phyloP scores from a whole-genome alignment of 2,888 invertebrate genomes.

The Iselma pallidipennis region DNA sequence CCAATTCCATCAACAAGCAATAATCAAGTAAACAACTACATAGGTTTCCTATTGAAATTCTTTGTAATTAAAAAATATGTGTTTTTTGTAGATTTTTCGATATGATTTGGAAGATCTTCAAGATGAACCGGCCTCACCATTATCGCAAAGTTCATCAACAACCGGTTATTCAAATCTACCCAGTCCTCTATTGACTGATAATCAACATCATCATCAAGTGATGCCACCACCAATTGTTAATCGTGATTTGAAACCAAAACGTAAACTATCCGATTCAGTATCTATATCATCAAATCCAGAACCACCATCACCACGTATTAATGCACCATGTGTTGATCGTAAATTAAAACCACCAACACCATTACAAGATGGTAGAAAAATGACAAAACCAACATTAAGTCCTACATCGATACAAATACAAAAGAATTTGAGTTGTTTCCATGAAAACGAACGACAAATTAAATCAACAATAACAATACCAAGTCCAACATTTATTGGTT shows the following conservation, averaged over 20 bases:
- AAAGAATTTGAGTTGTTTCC: neutral
- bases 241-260: constrained; percentile 77
- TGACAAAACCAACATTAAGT: neutral
- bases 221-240: constrained; percentile 76
- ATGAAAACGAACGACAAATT: neutral
- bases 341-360: constrained; percentile 64
- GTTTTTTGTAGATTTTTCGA: constrained; percentile 45
- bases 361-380: constrained; percentile 49
- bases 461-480: neutral
- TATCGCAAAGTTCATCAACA: constrained; percentile 59
- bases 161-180: constrained; percentile 64
- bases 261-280: constrained; percentile 58
- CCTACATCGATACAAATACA: neutral
- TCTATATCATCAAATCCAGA: constrained; percentile 52
- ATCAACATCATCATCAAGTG: constrained; percentile 31
- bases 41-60: constrained; percentile 9
- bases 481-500: constrained; percentile 58
- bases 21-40: no score
- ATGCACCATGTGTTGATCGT: constrained; percentile 65
- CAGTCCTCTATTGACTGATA: constrained; percentile 55
- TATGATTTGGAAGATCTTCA: constrained; percentile 46
- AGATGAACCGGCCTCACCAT: constrained; percentile 58
- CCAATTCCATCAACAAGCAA: constrained; percentile 51
- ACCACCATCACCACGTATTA: constrained; percentile 50
- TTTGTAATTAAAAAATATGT: neutral